Conservation (phyloP, 2,888 invertebrate genomes). For the Nephrocerus scutellatus region DNA sequence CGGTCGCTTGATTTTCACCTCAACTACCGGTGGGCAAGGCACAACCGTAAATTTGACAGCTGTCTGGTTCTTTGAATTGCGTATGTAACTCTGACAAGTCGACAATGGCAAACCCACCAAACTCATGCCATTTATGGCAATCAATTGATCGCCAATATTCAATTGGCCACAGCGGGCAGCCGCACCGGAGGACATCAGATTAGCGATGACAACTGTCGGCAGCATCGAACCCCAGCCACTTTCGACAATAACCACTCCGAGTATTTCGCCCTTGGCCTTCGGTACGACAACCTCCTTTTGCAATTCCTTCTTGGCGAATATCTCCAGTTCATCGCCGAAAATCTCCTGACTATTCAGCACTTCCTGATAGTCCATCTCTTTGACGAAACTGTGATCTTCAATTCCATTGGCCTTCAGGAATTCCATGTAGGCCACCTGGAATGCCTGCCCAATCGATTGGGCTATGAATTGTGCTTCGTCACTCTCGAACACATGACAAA, state of each 20-base stretch:
- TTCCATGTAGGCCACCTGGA: slow-evolving; percentile 99
- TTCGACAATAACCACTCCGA: slow-evolving; percentile 98
- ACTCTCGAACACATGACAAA: slow-evolving; percentile 98
- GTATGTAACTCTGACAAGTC: slow-evolving; percentile 97
- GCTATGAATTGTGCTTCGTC: slow-evolving; percentile 99
- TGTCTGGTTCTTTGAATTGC: slow-evolving; percentile 96
- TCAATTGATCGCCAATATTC: slow-evolving; percentile 98
- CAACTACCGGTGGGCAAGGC: slow-evolving; percentile 98
- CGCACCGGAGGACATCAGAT: slow-evolving; percentile 92
- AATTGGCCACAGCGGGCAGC: slow-evolving; percentile 97
- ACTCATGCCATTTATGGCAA: slow-evolving; percentile 97
- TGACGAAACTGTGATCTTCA: slow-evolving; percentile 97
- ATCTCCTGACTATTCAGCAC: slow-evolving; percentile 99
- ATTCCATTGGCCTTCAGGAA: slow-evolving; percentile 99
- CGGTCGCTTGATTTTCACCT: slow-evolving; percentile 97
- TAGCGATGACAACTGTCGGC: slow-evolving; percentile 99
- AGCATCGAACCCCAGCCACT: slow-evolving; percentile 99
- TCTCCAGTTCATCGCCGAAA: slow-evolving; percentile 96
- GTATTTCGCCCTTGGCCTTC: slow-evolving; percentile 94
- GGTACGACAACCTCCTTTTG: slow-evolving; percentile 98
- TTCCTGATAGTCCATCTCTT: slow-evolving; percentile 99
- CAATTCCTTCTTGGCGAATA: slow-evolving; percentile 97
- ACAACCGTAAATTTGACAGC: slow-evolving; percentile 98
- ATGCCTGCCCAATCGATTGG: slow-evolving; percentile 99
- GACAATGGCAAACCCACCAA: slow-evolving; percentile 95